These are phyloP conservation scores for Zenarchopterus dispar DNA, from an alignment of 2,797 vertebrate species.

Conservation along the genomic window DNA sequence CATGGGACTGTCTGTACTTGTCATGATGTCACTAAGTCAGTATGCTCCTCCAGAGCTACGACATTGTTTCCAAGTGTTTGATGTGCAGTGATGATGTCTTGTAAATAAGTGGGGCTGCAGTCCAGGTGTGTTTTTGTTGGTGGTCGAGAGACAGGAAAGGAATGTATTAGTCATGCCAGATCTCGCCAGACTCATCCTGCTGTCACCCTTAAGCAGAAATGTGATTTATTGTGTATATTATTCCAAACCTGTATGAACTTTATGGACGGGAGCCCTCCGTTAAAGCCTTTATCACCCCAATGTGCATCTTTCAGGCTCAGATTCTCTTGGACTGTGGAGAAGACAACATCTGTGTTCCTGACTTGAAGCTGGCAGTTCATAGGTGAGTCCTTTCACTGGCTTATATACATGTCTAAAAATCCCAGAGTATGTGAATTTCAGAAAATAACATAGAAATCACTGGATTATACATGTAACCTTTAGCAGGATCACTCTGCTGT, in stretches of 20 bases:
- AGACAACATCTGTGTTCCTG: constrained; percentile 95
- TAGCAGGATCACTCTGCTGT: constrained; percentile 24
- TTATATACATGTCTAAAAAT: constrained; percentile 11
- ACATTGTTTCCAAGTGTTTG: constrained; percentile 28
- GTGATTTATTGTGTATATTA: constrained; percentile 41
- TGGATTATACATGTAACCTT: constrained; percentile 19
- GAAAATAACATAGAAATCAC: constrained; percentile 22
- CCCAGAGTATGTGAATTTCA: constrained; percentile 15
- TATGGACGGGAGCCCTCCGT: not conserved
- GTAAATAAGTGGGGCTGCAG: constrained; percentile 35
- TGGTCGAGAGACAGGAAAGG: constrained; percentile 31
- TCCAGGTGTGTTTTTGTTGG: constrained; percentile 57
- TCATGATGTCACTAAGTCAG: constrained; percentile 51
- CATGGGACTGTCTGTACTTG: constrained; percentile 20
- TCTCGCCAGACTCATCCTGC: constrained; percentile 55
- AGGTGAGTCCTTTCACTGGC: constrained; percentile 79
- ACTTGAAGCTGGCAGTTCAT: constrained; percentile 88
- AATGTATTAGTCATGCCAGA: constrained; percentile 66
- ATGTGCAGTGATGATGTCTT: constrained; percentile 40
- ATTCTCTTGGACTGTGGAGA: constrained; percentile 94
- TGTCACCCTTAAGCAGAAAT: constrained; percentile 34
- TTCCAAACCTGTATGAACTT: constrained; percentile 16
- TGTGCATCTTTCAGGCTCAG: constrained; percentile 83
- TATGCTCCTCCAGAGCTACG: constrained; percentile 34
- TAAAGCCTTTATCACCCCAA: constrained; percentile 13